phyloP scores from a whole-genome alignment of 35 echinoderm and acorn worm genomes.

The Hemicentrotus pulcherrimus region DNA sequence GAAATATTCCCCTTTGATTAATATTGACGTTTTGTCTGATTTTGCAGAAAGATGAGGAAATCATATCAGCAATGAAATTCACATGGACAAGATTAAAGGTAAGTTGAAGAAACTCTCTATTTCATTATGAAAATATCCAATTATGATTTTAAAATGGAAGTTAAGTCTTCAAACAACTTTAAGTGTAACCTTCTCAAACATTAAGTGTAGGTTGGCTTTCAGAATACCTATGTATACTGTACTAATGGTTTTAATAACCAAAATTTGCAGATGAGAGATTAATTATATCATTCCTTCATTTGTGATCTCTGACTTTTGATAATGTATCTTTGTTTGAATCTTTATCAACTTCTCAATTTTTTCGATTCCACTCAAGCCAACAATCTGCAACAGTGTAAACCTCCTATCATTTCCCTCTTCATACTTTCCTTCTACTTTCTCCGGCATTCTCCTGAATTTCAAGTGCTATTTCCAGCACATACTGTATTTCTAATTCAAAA shows the following conservation, averaged over 20 bases:
- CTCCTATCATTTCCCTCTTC: too few species aligned
- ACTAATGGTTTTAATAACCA: not conserved
- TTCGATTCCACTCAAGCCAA: not conserved
- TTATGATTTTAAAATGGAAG: not conserved
- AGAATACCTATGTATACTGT: not conserved
- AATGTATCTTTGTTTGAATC: not conserved
- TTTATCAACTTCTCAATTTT: not conserved
- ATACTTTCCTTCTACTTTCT: too few species aligned
- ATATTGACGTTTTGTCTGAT: not conserved
- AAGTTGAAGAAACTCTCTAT: not conserved
- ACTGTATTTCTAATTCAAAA: too few species aligned
- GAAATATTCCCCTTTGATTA: not conserved
- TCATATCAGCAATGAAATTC: slow-evolving; percentile 73
- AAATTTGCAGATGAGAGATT: not conserved
- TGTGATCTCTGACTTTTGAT: not conserved
- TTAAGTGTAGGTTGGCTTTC: not conserved
- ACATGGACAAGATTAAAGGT: slow-evolving; percentile 80
- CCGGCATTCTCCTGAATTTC: too few species aligned
- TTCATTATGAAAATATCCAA: not conserved
- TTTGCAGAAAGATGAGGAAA: slow-evolving; percentile 73
- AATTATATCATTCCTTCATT: not conserved
- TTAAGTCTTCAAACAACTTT: not conserved
- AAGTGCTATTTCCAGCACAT: too few species aligned
- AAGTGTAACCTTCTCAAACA: not conserved
- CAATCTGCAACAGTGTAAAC: too few species aligned